A percentile compares a stretch with the other conserved stretches of the same genome.
These are phyloP conservation scores for Oncopodura yosiiana DNA, from an alignment of 1,140 invertebrate genomes.

Conservation along the genomic window DNA sequence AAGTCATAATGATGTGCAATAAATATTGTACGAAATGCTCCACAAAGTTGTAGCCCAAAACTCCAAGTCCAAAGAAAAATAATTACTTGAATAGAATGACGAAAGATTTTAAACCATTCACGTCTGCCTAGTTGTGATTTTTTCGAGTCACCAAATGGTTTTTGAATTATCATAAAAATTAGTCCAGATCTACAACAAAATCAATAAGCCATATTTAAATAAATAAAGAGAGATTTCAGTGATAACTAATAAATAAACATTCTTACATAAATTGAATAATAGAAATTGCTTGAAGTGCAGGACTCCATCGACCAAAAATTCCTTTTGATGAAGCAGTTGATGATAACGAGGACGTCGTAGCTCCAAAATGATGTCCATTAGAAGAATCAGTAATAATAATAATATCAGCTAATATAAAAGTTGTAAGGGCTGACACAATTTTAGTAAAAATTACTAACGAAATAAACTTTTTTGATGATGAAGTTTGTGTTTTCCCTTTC, in stretches of 20 bases:
- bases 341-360: no score
- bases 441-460: slow-evolving; percentile 9
- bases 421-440: slow-evolving; percentile 9
- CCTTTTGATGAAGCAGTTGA: slow-evolving; percentile 14
- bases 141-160: slow-evolving; percentile 16
- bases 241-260: background rate
- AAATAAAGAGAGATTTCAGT: background rate
- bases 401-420: slow-evolving; percentile 17
- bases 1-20: slow-evolving; percentile 26
- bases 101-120: slow-evolving; percentile 22
- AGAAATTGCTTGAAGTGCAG: slow-evolving; percentile 11
- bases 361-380: slow-evolving; percentile 16
- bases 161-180: slow-evolving; percentile 12
- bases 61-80: slow-evolving; percentile 18
- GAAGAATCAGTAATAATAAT: slow-evolving; percentile 4
- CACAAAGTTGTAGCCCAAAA: slow-evolving; percentile 23
- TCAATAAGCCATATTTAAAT: background rate
- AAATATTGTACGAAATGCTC: slow-evolving; percentile 23
- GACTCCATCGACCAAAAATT: slow-evolving; percentile 22
- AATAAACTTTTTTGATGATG: slow-evolving; percentile 23
- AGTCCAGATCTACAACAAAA: slow-evolving; percentile 21
- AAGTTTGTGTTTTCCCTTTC: no score
- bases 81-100: slow-evolving; percentile 17
- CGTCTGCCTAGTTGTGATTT: background rate
- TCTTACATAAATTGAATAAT: slow-evolving; percentile 24